Conservation (phyloP, 2,888 invertebrate genomes). For the Himalopsyche kuldschensis region DNA sequence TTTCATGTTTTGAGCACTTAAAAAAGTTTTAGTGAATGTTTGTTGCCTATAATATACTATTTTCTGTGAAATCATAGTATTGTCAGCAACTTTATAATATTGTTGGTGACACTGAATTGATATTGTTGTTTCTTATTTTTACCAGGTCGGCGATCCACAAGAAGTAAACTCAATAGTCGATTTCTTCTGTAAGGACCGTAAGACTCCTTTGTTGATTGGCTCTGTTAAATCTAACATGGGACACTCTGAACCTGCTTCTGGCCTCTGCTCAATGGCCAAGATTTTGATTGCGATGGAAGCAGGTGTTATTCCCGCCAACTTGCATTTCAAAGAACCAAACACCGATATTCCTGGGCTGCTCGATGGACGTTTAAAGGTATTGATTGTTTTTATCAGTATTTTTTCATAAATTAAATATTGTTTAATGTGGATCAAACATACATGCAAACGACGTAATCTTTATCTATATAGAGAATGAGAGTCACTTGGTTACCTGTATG, state of each 20-base stretch:
- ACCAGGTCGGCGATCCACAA: conserved; percentile 90
- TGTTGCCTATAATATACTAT: too few relatives aligned
- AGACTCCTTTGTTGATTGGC: conserved; percentile 82
- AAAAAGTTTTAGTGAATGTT: too few relatives aligned
- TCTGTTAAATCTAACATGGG: conserved; percentile 99
- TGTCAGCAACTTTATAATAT: not conserved
- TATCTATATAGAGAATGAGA: too few relatives aligned
- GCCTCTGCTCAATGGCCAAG: conserved; percentile 88
- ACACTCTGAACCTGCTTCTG: conserved; percentile 93
- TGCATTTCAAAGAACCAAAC: conserved; percentile 88
- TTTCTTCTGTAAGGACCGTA: conserved; percentile 82
- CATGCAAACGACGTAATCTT: too few relatives aligned
- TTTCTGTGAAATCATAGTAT: too few relatives aligned
- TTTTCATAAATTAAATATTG: not conserved
- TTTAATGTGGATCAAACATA: not conserved
- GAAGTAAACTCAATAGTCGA: conserved; percentile 95
- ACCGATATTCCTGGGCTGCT: conserved; percentile 85
- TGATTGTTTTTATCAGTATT: not conserved
- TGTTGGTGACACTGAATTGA: not conserved
- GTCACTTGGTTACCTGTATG: too few relatives aligned
- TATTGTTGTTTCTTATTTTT: not conserved
- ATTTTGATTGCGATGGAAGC: conserved; percentile 91
- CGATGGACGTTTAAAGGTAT: conserved; percentile 84
- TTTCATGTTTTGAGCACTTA: not conserved
- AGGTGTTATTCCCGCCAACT: conserved; percentile 85